phyloP scores from a whole-genome alignment of 2,888 invertebrate species.

The Euplagia quadripunctaria region DNA sequence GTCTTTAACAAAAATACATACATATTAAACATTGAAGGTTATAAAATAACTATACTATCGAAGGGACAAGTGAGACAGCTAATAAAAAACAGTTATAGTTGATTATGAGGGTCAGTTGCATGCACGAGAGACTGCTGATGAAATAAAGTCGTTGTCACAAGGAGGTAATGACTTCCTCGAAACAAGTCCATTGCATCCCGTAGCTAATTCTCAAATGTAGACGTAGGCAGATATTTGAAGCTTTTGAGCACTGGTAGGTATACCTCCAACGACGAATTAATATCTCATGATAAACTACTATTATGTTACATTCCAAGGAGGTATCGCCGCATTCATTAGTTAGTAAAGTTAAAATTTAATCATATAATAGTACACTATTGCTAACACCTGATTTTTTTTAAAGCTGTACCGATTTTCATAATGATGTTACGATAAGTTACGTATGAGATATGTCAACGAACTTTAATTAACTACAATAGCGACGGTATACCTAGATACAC shows the following conservation, averaged over 20 bases:
- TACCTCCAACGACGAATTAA: constrained; percentile 22
- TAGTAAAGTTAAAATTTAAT: not conserved
- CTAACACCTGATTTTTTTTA: not conserved
- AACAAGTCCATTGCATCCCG: constrained; percentile 50
- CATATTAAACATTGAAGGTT: too few species aligned
- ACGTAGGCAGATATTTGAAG: constrained; percentile 36
- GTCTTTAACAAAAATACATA: too few species aligned
- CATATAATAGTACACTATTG: constrained; percentile 1
- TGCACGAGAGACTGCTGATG: constrained; percentile 40
- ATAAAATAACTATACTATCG: constrained; percentile 17
- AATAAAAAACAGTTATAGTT: constrained; percentile 48
- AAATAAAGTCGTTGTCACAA: constrained; percentile 62
- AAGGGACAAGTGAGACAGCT: constrained; percentile 33
- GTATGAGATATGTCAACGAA: constrained; percentile 53
- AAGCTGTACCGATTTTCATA: constrained; percentile 26
- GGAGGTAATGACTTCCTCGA: constrained; percentile 63
- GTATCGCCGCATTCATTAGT: constrained; percentile 51
- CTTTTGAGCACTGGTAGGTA: constrained; percentile 18
- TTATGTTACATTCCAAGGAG: constrained; percentile 60
- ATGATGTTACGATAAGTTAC: constrained; percentile 30
- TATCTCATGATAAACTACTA: constrained; percentile 34
- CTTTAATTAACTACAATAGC: constrained; percentile 61
- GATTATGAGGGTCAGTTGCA: constrained; percentile 50
- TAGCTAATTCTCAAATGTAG: constrained; percentile 32
- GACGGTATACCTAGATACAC: constrained; percentile 47